phyloP scores from a whole-genome alignment of 2,113 vertebrate species.

The Choloepus hoffmanni region DNA sequence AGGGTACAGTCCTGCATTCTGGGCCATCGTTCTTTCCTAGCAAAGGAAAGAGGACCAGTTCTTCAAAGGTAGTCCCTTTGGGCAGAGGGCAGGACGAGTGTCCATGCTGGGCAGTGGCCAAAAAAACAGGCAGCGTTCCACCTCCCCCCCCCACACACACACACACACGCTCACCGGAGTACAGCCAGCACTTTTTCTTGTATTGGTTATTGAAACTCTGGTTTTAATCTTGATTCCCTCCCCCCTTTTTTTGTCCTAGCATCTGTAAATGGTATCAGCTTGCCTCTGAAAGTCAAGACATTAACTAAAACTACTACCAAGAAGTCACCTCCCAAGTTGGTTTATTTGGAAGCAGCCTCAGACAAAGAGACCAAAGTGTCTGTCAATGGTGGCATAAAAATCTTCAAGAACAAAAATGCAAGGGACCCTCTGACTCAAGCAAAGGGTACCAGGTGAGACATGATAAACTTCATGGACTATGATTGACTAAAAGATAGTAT shows the following conservation, averaged over 20 bases:
- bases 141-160: background rate
- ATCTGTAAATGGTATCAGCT: constrained; percentile 67
- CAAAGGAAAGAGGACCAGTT: background rate
- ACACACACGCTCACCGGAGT: background rate
- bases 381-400: constrained; percentile 86
- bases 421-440: constrained; percentile 75
- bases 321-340: background rate
- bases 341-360: constrained; percentile 42
- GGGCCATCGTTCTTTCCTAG: background rate
- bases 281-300: constrained; percentile 51
- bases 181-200: background rate
- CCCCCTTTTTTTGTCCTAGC: constrained; percentile 59
- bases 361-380: constrained; percentile 66
- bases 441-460: constrained; percentile 85
- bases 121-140: background rate
- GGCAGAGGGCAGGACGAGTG: background rate
- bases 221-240: background rate
- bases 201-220: background rate
- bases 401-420: constrained; percentile 81
- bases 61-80: background rate
- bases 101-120: background rate
- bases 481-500: background rate
- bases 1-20: background rate
- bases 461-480: background rate
- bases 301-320: constrained; percentile 46